Evolutionary conservation across 1,140 invertebrate genomes (phyloP).

Genomic region (Dreissena polymorpha): DNA sequence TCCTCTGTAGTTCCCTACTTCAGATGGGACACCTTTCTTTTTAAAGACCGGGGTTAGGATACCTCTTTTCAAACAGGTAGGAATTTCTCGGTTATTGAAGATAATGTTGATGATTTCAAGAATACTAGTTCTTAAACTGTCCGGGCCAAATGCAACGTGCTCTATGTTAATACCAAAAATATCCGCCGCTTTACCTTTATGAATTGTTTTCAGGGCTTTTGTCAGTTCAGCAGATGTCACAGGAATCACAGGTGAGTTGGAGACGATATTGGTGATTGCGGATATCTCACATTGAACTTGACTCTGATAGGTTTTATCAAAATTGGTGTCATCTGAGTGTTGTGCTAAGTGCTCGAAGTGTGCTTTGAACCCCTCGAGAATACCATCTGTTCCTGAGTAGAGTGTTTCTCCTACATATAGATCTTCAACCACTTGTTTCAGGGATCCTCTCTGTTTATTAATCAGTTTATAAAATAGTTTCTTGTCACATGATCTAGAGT

Average conservation of each 20-base stretch:
- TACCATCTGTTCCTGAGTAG: neutral
- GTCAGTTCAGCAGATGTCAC: no score
- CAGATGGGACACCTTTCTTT: neutral
- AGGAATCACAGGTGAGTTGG: no score
- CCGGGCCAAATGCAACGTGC: no score
- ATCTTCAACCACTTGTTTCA: neutral
- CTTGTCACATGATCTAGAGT: neutral
- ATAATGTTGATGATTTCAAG: no score
- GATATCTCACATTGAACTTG: no score
- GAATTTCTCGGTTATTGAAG: neutral
- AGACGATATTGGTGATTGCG: no score
- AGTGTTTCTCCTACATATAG: constrained; percentile 3
- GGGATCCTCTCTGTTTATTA: neutral
- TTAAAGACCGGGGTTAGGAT: constrained; percentile 10
- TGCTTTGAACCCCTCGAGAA: neutral
- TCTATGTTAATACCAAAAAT: no score
- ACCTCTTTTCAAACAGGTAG: neutral
- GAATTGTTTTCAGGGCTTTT: no score
- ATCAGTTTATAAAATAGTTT: constrained; percentile 19
- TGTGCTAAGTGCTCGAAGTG: constrained; percentile 10
- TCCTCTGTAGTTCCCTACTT: constrained; percentile 4
- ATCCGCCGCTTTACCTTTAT: no score
- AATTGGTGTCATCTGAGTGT: neutral
- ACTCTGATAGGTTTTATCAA: no score
- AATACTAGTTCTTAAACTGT: no score